Base-by-base conservation (phyloP, 1,140 invertebrate species). In the Papilio helenus region DNA sequence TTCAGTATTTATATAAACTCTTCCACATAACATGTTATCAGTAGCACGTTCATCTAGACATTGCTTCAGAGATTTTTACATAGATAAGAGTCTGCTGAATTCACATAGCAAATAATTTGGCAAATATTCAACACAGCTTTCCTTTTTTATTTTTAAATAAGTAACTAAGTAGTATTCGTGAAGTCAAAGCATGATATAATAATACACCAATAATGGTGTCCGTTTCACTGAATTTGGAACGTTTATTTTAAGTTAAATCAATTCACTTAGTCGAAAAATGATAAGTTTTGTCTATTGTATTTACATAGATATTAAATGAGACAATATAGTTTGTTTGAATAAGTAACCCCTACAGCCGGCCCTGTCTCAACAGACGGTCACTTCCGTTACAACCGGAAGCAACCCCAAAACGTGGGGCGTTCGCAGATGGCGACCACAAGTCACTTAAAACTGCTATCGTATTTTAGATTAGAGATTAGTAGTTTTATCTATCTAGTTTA, bases 371-470 rank as follows among this genome's bases (percentile, higher is more conserved):
- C 61, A 26, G 26, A 29, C 61, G 12, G 12, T 34, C 61, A 68
- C 61, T 68, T 68, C 61, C 61, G 61, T 14, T 34, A 34, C 10
- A 34, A 68, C 61, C 61, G 61, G 61, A 68, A 68, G 16, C 26
- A 29, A 5, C 61, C 61, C 26, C 14, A 34, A 65, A 68, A 68
- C 26, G 16, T 34, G 61, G 58, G 61, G 26, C 12, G 61, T 29
- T 68, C 26, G 12, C 61, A 68, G 61, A 26, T 68, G 26, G 4
- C 2, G 26, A 46, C 23, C 23, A 65, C 10, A 29, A 16, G 14
- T 16, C 7, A 26, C 58, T 20, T n/a, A 18, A 10, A 0, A 20
- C 55, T 58, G 9, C 10, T 12, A 3, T 12, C 10, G 26, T 61
- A 26, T 61, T 61, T 61, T 12, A 61, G 26, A 61, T 26, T 12